Conservation (phyloP, 2,888 invertebrate genomes). For the Hoplodrina ambigua region DNA sequence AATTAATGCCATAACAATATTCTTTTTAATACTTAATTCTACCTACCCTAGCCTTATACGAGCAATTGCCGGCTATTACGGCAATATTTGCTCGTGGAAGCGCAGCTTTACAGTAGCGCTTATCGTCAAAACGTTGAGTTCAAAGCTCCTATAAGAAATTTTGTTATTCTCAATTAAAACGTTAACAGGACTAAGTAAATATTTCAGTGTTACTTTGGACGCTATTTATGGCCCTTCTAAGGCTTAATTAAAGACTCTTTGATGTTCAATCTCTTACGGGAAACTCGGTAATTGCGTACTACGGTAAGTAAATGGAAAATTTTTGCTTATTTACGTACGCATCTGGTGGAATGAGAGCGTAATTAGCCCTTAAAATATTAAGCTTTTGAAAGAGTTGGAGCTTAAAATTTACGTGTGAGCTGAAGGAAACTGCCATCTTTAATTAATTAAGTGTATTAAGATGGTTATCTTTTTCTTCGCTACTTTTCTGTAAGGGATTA, state of each 20-base stretch:
- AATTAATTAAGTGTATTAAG: slow-evolving; percentile 2
- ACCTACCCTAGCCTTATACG: not conserved
- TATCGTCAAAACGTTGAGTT: slow-evolving; percentile 74
- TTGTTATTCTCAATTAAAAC: slow-evolving; percentile 85
- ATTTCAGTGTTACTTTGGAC: slow-evolving; percentile 83
- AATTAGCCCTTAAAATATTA: slow-evolving; percentile 42
- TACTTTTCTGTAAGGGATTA: not conserved
- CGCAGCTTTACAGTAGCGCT: slow-evolving; percentile 51
- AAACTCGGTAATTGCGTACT: slow-evolving; percentile 84
- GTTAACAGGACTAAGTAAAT: slow-evolving; percentile 84
- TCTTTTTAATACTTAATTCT: too few relatives aligned
- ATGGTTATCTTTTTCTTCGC: not conserved
- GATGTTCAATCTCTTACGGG: slow-evolving; percentile 88
- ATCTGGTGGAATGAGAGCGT: slow-evolving; percentile 37
- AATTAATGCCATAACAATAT: not conserved
- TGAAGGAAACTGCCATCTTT: not conserved
- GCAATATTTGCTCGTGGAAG: not conserved
- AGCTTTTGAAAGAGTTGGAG: slow-evolving; percentile 31
- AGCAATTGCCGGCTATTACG: not conserved
- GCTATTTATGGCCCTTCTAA: slow-evolving; percentile 86
- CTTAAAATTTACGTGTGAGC: not conserved
- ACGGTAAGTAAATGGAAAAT: slow-evolving; percentile 71
- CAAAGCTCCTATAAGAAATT: slow-evolving; percentile 81
- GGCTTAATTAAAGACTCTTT: slow-evolving; percentile 87
- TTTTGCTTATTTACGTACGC: slow-evolving; percentile 62